Base-by-base conservation (phyloP, 1,140 invertebrate genomes). In the Polyergus mexicanus region DNA sequence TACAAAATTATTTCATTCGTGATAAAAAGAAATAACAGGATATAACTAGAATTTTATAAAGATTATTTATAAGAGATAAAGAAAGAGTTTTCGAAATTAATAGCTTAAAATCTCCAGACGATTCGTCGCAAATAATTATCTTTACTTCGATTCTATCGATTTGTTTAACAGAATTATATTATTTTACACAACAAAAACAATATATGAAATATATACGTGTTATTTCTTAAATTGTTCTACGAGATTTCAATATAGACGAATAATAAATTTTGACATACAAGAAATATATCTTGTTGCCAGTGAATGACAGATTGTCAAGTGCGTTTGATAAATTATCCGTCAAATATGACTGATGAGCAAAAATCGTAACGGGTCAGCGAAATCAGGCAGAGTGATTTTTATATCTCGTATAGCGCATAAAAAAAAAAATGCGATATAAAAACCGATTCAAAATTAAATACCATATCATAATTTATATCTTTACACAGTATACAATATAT, bases 251-350 rank as follows among this genome's bases (percentile, higher is more conserved):
- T 25, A 32, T 35, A 19, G 2, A 66, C 62, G 32, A 44, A 83
- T 72, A 83, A 72, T 44, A 41, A n/a, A 8, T 60, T 47, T 60
- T 7, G 28, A 60, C 54, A 22, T 35, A 22, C 22, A 83, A 83
- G 56, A 83, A 83, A 35, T 83, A 83, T n/a, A 38, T 22, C 54
- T 83, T 54, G 25, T 72, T 60, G 54, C 54, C 35, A 68, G 44
- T 80, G 63, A 66, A 69, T 69, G 78, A 72, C 54, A 83, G 78
- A 83, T 74, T 72, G 41, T 88, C 47, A 83, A 74, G 62, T 77
- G 76, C 78, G 28, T 75, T 66, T 66, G 77, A 44, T 77, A 86
- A 71, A 83, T 84, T 66, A 72, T 65, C 60, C 44, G 47, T 47
- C 63, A 51, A 41, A 32, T 19, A 63, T 77, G 84, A 85, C 60